Base-by-base conservation (phyloP, 2,797 vertebrate genomes). In the Prunella strophiata region DNA sequence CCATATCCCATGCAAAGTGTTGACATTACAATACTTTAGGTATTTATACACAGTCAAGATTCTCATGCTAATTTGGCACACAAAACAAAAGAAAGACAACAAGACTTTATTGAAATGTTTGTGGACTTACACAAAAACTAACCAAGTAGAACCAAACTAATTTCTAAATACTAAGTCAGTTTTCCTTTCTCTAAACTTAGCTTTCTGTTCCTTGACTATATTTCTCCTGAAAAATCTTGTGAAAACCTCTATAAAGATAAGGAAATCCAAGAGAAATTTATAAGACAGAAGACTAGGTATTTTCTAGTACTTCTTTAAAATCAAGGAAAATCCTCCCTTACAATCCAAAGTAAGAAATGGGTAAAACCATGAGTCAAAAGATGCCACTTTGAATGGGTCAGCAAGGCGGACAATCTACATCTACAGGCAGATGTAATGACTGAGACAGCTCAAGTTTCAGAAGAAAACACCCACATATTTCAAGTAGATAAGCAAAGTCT, bases 1-100 rank as follows among this genome's bases (percentile, higher is more conserved):
- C 9, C 48, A 88, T 17, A 66, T 42, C 43, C 32, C 0, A 0
- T 32, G n/a, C 20, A 68, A 59, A 66, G 11, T 85, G 11, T 5
- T 52, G 26, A 22, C 21, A 52, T 26, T 58, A 45, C 23, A 62
- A 16, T 48, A 51, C 10, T 62, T 73, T 23, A 25, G 14, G 16
- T 48, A 75, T 16, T 70, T 74, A 13, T 0, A 71, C 11, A 54
- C 4, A 71, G 19, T 51, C 18, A 71, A 67, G 17, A 50, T 40
- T 34, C 26, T 92, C 21, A 9, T 34, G 16, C 4, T 61, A 54
- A 67, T 61, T 19, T 77, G 63, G 27, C 22, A 74, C 8, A 71
- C 5, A 76, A 62, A 81, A 58, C 59, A 73, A 61, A 48, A 68
- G 16, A 77, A 3, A 63, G 36, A 61, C 13, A 59, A 54, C 4